Base-by-base conservation (phyloP, 2,888 invertebrate genomes). In the Trichogramma evanescens region DNA sequence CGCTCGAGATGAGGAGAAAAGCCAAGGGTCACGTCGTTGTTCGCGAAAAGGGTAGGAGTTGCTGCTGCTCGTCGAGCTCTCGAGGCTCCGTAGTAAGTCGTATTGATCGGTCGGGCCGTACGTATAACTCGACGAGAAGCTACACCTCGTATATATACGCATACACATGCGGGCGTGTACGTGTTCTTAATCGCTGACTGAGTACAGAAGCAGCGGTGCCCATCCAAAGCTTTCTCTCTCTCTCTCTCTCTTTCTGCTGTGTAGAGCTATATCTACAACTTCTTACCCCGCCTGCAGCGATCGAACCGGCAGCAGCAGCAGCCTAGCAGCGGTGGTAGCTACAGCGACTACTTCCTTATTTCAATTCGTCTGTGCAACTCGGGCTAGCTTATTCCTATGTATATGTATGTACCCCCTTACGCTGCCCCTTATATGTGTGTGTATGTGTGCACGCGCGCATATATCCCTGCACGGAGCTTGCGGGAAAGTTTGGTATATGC, bases 131-230 rank as follows among this genome's bases (percentile, higher is more conserved):
- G 26, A 13, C 13, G 13, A 13, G 13, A 26, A 26, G 26, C 26
- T 26, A 26, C 26, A 26, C 26, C 26, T 26, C 26, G 26, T 26
- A 26, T 26, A 26, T 26, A 26, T 26, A 26, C 45, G 45, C 3
- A 45, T 45, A 45, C n/a, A 45, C 26, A 26, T 26, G 26, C 74
- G 76, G 76, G 74, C 73, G 74, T 74, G 74, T 77, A 77, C 77
- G 77, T 78, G 77, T 78, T 78, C 77, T 78, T 78, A 78, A 78
- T 78, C 77, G 76, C 75, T 77, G 77, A 78, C 77, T 77, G 77
- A 76, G 76, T 76, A 74, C 74, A 26, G 26, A 26, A 26, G 26
- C 26, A 26, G 26, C 26, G 26, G 26, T 26, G 26, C 26, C 26
- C 26, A 26, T 26, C 26, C 26, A 26, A 26, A 26, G 26, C 26